Evolutionary conservation across 2,888 invertebrate genomes (phyloP), one percentile per base, ranked within the genome.

Genomic region (Caenorhabditis sp.): DNA sequence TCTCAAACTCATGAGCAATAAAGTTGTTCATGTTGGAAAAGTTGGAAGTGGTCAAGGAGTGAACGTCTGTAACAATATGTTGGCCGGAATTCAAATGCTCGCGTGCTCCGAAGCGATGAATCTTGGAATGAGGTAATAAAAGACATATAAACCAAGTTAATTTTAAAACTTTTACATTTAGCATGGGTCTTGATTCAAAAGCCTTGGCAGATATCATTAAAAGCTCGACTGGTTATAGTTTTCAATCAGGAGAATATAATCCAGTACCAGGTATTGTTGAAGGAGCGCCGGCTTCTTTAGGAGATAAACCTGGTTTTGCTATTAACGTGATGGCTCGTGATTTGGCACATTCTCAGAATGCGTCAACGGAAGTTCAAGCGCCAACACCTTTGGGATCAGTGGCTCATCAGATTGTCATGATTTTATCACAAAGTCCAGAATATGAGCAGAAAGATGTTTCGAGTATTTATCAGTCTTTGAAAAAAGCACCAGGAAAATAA

Each of bases 191-290:
- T 14, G 93, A 97, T 87, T 92, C 95, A 0, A 92, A 95, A 89
- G 91, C 94, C 0, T 91, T 99, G 57, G 91, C 95, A 10, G 92
- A 93, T 63, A 94, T 99, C 59, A 90, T 99, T 59, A 99, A 97
- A 90, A 93, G 93, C 74, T 96, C 97, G 38, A 93, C 95, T 1
- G 99, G 97, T 1, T 91, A 95, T 63, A 95, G 95, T 75, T 99
- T 97, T 97, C 93, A 95, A 0, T 94, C 95, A 0, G 97, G 97
- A 88, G 91, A 93, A 1, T 97, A 99, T 90, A 97, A 96, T 88
- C 99, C 99, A 0, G 95, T 96, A 0, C 97, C 99, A 52, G 95
- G 94, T 38, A 91, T 97, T 12, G 90, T 94, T 64, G 91, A 92
- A 49, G 93, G 93, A 50, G 94, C 95, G 0, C 99, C 99, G 0